Evolutionary conservation across 2,797 vertebrate genomes (phyloP).

Genomic region (Australoheros facetus): DNA sequence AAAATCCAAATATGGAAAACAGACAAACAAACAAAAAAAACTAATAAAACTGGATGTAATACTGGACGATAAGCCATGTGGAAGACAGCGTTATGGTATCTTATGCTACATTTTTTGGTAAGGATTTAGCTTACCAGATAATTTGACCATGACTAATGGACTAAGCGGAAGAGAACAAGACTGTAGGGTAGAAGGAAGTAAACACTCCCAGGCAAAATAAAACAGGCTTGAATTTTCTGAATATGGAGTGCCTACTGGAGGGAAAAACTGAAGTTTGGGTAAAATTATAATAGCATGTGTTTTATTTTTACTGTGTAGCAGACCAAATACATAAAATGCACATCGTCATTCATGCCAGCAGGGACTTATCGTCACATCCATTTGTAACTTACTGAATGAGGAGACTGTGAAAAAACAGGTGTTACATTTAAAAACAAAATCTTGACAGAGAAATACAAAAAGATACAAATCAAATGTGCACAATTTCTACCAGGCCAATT

Average conservation of each 20-base stretch:
- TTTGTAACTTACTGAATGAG: neutral
- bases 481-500: neutral
- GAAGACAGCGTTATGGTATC: neutral
- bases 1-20: neutral
- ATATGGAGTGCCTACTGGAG: neutral
- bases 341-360: neutral
- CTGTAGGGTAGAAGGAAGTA: neutral
- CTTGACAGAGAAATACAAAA: neutral
- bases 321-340: conserved; percentile 1
- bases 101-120: neutral
- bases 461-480: neutral
- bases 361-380: neutral
- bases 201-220: neutral
- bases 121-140: neutral
- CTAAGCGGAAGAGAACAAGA: neutral
- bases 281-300: neutral
- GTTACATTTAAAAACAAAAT: neutral
- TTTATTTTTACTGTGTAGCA: neutral
- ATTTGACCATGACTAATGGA: neutral
- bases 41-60: neutral
- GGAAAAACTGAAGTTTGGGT: neutral
- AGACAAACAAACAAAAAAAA: neutral
- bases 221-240: neutral
- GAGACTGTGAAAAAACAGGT: neutral
- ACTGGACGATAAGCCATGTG: neutral